These are phyloP conservation scores for Altica lythri DNA, from an alignment of 2,888 invertebrate genomes.

Conservation along the genomic window DNA sequence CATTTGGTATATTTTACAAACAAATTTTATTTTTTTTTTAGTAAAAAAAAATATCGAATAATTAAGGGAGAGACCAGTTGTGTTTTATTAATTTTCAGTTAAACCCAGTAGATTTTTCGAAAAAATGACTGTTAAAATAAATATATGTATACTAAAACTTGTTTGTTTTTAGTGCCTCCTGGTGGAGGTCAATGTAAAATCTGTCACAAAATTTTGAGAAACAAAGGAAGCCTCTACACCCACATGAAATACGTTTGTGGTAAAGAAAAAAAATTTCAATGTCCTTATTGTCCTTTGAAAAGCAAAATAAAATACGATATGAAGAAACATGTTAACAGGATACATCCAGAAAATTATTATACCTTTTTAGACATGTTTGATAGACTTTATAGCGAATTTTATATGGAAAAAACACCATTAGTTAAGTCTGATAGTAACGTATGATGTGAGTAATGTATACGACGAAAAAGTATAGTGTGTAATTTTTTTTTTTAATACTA, in stretches of 20 bases:
- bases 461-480: too few species aligned
- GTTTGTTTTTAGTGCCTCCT: slow-evolving; percentile 20
- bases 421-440: too few species aligned
- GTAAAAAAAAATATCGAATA: too few species aligned
- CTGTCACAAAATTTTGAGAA: slow-evolving; percentile 19
- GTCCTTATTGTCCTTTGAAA: slow-evolving; percentile 52
- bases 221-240: slow-evolving; percentile 22
- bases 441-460: too few species aligned
- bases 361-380: slow-evolving; percentile 21
- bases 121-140: too few species aligned
- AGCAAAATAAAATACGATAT: slow-evolving; percentile 39
- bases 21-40: too few species aligned
- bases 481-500: background rate
- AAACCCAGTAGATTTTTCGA: background rate
- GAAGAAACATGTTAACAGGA: slow-evolving; percentile 37
- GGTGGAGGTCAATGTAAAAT: slow-evolving; percentile 25
- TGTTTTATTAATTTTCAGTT: too few species aligned
- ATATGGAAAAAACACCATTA: too few species aligned
- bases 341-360: slow-evolving; percentile 27
- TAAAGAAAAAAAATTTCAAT: slow-evolving; percentile 54
- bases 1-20: too few species aligned
- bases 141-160: too few species aligned
- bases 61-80: too few species aligned
- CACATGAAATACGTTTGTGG: slow-evolving; percentile 36
- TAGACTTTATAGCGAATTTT: slow-evolving; percentile 21